A percentile compares a stretch with the other conserved stretches of the same genome.
These are phyloP conservation scores for Belonocnema kinseyi DNA, from an alignment of 1,140 invertebrate species.

Conservation along the genomic window DNA sequence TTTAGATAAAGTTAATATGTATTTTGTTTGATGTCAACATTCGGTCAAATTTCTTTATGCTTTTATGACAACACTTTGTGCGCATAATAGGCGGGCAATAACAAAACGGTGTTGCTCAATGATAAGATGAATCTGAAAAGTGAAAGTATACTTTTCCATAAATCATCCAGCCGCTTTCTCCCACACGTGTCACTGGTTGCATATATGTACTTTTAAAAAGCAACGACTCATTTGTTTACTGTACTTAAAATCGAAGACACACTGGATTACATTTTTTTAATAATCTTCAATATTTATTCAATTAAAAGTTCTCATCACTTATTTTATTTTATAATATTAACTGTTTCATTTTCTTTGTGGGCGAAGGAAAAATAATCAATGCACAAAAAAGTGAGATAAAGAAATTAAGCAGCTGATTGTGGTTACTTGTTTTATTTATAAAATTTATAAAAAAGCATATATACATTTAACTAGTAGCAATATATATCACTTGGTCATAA, in stretches of 20 bases:
- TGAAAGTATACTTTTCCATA: conserved; percentile 60
- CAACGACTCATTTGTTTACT: conserved; percentile 43
- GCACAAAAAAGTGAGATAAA: conserved; percentile 33
- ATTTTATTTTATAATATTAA: too few relatives aligned
- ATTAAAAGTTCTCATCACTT: too few relatives aligned
- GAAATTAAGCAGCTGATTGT: conserved; percentile 37
- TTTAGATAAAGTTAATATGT: too few relatives aligned
- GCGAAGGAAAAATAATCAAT: background rate
- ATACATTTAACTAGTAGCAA: conserved; percentile 56
- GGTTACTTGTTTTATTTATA: conserved; percentile 46
- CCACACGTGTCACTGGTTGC: conserved; percentile 47
- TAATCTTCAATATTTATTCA: background rate
- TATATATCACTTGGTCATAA: background rate
- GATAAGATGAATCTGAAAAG: conserved; percentile 52
- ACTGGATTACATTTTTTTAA: conserved; percentile 35
- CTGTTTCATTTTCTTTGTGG: too few relatives aligned
- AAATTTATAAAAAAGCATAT: conserved; percentile 35
- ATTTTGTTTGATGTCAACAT: background rate
- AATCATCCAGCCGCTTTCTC: conserved; percentile 56
- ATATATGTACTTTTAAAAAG: conserved; percentile 45
- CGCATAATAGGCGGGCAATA: conserved; percentile 5
- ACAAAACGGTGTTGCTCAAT: conserved; percentile 54
- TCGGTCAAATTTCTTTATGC: background rate
- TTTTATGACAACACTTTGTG: background rate
- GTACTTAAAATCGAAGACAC: conserved; percentile 37